Evolutionary conservation across 2,797 vertebrate genomes (phyloP).

Genomic region (Neostethus bicornis): DNA sequence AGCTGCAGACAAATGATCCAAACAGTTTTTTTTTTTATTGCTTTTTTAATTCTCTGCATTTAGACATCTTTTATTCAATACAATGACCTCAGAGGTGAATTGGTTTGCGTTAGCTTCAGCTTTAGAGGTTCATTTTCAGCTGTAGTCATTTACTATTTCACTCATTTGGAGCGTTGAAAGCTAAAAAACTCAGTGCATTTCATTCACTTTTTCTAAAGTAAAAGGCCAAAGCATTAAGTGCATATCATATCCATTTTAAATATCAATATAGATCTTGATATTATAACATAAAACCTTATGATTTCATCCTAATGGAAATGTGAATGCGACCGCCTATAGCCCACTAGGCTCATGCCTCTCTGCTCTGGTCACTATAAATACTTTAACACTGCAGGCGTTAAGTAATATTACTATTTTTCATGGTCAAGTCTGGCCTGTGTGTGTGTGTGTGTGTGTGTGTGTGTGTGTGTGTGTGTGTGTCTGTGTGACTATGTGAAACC

Average conservation of each 20-base stretch:
- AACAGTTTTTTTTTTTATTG: neutral
- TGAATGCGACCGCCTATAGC: neutral
- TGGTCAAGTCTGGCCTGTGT: neutral
- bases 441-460: conserved; percentile 6
- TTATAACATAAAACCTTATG: neutral
- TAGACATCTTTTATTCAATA: conserved; percentile 8
- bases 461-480: neutral
- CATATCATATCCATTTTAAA: too few relatives aligned
- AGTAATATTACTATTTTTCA: conserved; percentile 27
- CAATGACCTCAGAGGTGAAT: too few relatives aligned
- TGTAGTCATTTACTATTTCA: too few relatives aligned
- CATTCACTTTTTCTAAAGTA: too few relatives aligned
- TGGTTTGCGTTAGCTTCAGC: too few relatives aligned
- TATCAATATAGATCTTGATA: too few relatives aligned
- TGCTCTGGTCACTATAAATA: neutral
- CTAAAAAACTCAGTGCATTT: too few relatives aligned
- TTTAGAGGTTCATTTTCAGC: too few relatives aligned
- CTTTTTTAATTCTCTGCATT: neutral
- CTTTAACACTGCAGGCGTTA: conserved; percentile 14
- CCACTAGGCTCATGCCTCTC: neutral
- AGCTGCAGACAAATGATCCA: neutral
- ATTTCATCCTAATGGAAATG: neutral
- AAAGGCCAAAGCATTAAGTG: too few relatives aligned
- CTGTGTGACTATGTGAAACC: neutral
- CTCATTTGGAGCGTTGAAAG: too few relatives aligned